These are phyloP conservation scores for Lepidocyrtinus sp. DNA, from an alignment of 2,888 invertebrate genomes.

Conservation along the genomic window DNA sequence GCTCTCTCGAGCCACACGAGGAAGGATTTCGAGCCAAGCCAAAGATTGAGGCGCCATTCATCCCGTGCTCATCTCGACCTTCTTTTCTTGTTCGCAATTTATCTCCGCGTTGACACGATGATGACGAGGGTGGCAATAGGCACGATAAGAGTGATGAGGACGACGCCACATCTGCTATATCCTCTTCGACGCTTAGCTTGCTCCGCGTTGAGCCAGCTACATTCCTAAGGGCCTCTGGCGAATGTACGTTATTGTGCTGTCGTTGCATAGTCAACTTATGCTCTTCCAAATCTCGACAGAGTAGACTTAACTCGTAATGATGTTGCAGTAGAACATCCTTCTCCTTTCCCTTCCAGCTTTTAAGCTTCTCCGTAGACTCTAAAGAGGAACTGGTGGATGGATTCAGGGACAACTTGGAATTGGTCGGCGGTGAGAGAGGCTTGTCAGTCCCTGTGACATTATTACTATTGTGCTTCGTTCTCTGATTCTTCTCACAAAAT, in stretches of 20 bases:
- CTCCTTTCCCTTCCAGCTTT: neutral
- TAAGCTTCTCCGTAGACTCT: neutral
- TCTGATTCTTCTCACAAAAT: neutral
- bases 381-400: neutral
- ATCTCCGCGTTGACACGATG: constrained; percentile 17
- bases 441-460: neutral
- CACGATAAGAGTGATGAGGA: neutral
- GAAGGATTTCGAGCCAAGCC: neutral
- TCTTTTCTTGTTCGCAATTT: constrained; percentile 33
- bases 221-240: constrained; percentile 36
- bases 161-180: neutral
- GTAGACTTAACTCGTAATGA: constrained; percentile 44
- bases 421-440: neutral
- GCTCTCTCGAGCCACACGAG: neutral
- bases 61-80: constrained; percentile 45
- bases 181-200: neutral
- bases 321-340: constrained; percentile 39
- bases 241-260: constrained; percentile 42
- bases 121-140: constrained; percentile 2
- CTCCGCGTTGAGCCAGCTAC: constrained; percentile 12
- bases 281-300: constrained; percentile 43
- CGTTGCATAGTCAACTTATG: constrained; percentile 54
- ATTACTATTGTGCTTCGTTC: neutral
- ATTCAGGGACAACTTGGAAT: neutral
- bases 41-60: constrained; percentile 33